Evolutionary conservation across 2,888 invertebrate genomes (phyloP).

Genomic region (Bombyx huttoni): DNA sequence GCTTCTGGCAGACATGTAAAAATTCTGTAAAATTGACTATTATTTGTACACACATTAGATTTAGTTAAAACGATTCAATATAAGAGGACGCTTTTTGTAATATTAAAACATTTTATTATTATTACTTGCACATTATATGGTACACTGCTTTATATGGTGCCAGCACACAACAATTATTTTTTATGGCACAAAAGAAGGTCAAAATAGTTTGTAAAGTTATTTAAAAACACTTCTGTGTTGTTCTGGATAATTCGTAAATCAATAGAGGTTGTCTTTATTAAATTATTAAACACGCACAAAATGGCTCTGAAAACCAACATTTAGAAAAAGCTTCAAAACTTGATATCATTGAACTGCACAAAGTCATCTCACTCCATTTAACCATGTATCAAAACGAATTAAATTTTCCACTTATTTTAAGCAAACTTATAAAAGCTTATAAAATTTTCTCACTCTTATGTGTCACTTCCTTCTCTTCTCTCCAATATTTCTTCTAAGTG

Average conservation of each 20-base stretch:
- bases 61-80: constrained; percentile 26
- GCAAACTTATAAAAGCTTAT: constrained; percentile 29
- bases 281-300: constrained; percentile 42
- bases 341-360: constrained; percentile 35
- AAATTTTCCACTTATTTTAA: constrained; percentile 31
- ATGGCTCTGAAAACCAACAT: constrained; percentile 48
- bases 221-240: too few species aligned
- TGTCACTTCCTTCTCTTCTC: constrained; percentile 42
- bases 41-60: constrained; percentile 34
- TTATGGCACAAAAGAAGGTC: not conserved
- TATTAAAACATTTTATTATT: constrained; percentile 4
- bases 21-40: constrained; percentile 29
- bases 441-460: constrained; percentile 31
- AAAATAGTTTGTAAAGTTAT: too few species aligned
- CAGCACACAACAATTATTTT: not conserved
- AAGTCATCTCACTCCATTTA: constrained; percentile 45
- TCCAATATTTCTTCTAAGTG: constrained; percentile 35
- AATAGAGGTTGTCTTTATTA: constrained; percentile 4
- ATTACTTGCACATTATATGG: not conserved
- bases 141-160: constrained; percentile 2
- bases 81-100: constrained; percentile 30
- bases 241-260: not conserved
- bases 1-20: constrained; percentile 27
- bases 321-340: constrained; percentile 39
- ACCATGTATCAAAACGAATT: constrained; percentile 45